These are phyloP conservation scores for Cheilosia impressa DNA, from an alignment of 2,888 invertebrate species.

Conservation along the genomic window DNA sequence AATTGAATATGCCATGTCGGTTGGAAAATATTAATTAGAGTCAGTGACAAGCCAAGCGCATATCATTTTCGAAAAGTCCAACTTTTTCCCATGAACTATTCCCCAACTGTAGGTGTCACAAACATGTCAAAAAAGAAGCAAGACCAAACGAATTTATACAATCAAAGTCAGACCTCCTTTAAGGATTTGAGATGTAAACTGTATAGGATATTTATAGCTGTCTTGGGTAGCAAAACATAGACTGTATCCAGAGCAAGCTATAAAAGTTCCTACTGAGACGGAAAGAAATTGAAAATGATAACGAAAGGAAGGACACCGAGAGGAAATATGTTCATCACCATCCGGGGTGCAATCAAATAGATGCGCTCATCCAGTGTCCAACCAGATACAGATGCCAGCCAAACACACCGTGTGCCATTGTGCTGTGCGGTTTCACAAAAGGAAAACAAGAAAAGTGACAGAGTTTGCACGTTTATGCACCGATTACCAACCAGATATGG, in stretches of 20 bases:
- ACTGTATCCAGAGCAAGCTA: background rate
- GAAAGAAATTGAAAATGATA: background rate
- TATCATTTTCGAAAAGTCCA: no score
- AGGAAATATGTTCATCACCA: background rate
- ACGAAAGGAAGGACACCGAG: background rate
- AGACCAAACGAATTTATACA: no score
- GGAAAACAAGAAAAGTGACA: background rate
- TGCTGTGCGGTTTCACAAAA: slow-evolving; percentile 15
- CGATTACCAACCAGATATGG: slow-evolving; percentile 29
- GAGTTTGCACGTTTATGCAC: slow-evolving; percentile 12
- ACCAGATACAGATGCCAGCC: slow-evolving; percentile 15
- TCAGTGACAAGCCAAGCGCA: no score
- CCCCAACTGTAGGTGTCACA: no score
- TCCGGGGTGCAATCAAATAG: slow-evolving; percentile 28
- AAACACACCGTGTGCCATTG: slow-evolving; percentile 21
- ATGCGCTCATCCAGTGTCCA: slow-evolving; percentile 20
- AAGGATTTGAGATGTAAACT: no score
- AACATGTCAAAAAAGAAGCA: no score
- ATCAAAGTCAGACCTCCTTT: no score
- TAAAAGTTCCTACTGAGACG: background rate
- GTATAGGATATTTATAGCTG: no score
- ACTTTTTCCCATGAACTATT: no score
- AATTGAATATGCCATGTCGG: no score
- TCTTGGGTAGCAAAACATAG: no score
- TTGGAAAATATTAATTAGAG: background rate